Base-by-base conservation (phyloP, 1,140 invertebrate species). In the Sycobia sp. region DNA sequence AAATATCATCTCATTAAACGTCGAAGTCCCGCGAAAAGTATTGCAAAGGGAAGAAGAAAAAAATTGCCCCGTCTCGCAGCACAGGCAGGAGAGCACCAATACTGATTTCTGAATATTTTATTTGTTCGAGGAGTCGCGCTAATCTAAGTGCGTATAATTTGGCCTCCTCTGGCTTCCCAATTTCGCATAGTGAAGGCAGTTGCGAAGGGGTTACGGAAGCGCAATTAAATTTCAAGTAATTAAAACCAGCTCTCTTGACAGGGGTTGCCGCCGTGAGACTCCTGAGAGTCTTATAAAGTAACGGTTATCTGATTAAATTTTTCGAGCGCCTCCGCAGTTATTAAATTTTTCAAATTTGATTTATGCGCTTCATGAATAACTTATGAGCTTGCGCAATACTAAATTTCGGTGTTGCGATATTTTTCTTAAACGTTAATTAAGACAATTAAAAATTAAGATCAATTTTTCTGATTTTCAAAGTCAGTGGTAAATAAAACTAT, bases 101-200 rank as follows among this genome's bases (percentile, higher is more conserved):
- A n/a, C n/a, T n/a, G n/a, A n/a, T n/a, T n/a, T n/a, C n/a, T n/a
- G n/a, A 74, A 76, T 76, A 76, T 76, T 73, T 75, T 75, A 80
- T 80, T 80, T 80, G 72, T 76, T 80, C 72, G 76, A 75, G 70
- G 72, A 74, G 70, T 72, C 67, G 67, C 66, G 65, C 67, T 67
- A 69, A 62, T 62, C 41, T 38, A 18, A 62, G 51, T 38, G 16
- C 16, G 22, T 25, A 25, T 10, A 47, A 62, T 43, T 55, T 62
- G 50, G 39, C 56, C 49, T 49, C 36, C 56, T 41, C 61, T 56
- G 36, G 56, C 53, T 62, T 62, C 11, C 39, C 39, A 56, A 27
- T 54, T 62, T 62, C 59, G 49, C 51, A 23, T 47, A 55, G 16
- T 55, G 41, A 27, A 47, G 49, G 3, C 36, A 36, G 38, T 27